Evolutionary conservation across 2,888 invertebrate genomes (phyloP).

Genomic region (Lissocephala sabroskyi): DNA sequence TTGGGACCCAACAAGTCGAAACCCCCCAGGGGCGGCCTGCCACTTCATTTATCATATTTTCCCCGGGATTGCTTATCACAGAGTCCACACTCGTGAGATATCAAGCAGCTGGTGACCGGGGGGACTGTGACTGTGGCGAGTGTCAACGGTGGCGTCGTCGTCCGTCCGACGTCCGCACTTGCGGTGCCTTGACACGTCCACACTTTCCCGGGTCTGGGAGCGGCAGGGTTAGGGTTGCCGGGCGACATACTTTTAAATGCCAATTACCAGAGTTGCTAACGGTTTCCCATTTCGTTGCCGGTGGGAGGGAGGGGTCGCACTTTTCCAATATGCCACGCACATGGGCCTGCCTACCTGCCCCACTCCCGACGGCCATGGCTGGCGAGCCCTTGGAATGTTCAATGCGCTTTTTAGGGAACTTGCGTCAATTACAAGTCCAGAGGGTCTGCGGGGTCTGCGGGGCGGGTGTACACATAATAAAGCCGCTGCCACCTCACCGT

Average conservation of each 20-base stretch:
- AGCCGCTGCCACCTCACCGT: constrained; percentile 21
- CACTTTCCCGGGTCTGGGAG: constrained; percentile 13
- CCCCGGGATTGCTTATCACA: too few species aligned
- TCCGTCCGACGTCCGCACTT: too few species aligned
- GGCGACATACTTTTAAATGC: constrained; percentile 59
- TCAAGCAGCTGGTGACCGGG: too few species aligned
- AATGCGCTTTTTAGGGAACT: constrained; percentile 32
- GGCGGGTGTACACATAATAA: constrained; percentile 22
- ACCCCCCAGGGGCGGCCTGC: too few species aligned
- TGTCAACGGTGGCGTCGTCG: too few species aligned
- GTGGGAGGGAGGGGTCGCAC: too few species aligned
- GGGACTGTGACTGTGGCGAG: too few species aligned
- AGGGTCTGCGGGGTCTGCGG: background rate
- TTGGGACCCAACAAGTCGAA: too few species aligned
- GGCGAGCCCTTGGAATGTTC: too few species aligned
- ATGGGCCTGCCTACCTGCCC: constrained; percentile 13
- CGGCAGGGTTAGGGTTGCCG: background rate
- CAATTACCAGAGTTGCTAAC: constrained; percentile 54
- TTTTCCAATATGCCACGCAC: constrained; percentile 49
- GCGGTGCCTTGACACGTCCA: constrained; percentile 31
- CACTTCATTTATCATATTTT: too few species aligned
- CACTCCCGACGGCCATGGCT: too few species aligned
- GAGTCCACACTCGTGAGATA: too few species aligned
- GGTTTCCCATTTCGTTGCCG: constrained; percentile 37
- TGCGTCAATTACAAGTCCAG: constrained; percentile 43